Evolutionary conservation across 2,888 invertebrate species (phyloP).

Genomic region (Megalurothrips usitatus): DNA sequence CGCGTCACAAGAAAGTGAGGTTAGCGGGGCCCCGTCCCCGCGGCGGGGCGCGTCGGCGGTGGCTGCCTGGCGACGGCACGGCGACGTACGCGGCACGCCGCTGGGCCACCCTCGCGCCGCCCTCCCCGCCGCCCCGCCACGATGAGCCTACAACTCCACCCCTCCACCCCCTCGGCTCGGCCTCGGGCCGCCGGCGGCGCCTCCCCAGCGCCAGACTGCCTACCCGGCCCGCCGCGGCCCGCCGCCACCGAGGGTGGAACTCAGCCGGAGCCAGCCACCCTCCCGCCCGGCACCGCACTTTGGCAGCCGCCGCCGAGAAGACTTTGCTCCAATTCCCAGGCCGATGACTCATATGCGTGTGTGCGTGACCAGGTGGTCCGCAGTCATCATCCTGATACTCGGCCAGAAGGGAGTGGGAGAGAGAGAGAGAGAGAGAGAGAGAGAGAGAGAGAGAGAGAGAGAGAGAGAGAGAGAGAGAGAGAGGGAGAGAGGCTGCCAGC

Average conservation of each 20-base stretch:
- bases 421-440: too few relatives aligned
- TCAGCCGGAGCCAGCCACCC: background rate
- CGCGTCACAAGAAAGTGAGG: background rate
- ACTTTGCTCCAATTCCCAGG: background rate
- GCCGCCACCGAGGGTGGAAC: background rate
- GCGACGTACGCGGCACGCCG: too few relatives aligned
- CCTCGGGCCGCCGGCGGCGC: background rate
- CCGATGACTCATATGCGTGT: background rate
- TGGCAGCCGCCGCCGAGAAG: background rate
- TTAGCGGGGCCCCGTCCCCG: background rate
- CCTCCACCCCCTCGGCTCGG: background rate
- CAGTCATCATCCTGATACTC: too few relatives aligned
- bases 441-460: constrained; percentile 15
- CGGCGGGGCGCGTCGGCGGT: too few relatives aligned
- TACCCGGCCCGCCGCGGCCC: background rate
- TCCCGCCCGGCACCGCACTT: background rate
- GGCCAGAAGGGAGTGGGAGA: too few relatives aligned
- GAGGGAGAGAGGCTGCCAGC: constrained; percentile 33
- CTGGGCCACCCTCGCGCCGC: background rate
- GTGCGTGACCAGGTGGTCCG: background rate
- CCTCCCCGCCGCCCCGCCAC: background rate
- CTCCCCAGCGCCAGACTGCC: background rate
- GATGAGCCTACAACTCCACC: background rate
- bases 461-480: background rate
- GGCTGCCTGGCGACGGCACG: too few relatives aligned